Base-by-base conservation (phyloP, 2,888 invertebrate species). In the Spicauda simplicius region DNA sequence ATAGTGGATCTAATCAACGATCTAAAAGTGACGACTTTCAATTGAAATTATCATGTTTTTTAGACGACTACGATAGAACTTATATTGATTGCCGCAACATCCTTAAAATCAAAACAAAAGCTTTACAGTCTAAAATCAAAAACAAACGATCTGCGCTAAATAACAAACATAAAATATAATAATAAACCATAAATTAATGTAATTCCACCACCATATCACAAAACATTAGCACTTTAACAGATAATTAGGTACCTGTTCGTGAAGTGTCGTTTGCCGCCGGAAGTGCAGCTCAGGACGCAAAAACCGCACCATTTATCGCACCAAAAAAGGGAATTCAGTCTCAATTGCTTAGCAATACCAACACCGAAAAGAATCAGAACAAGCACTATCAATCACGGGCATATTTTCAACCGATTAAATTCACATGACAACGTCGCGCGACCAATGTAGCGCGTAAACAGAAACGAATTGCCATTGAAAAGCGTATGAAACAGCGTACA, bases 381-480 rank as follows among this genome's bases (percentile, higher is more conserved):
- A 11, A 10, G 14, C 54, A 41, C 20, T 59, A 48, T 8, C 45
- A 20, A 11, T 20, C 16, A 18, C 37, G 11, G 8, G 20, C 33
- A 62, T 55, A 12, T 60, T 25, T 25, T 60, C 30, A 18, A 33
- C 12, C 11, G 0, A 64, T 37, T 33, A 16, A 52, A 37, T 57
- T 16, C 59, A 60, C 25, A 2, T 4, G 6, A 45, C 62, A 50
- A 41, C 41, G 56, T 64, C 60, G 60, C 69, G 65, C 73, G 74
- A 73, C 72, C 66, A 62, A 71, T 62, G 56, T 69, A 61, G 41
- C 69, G 63, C 70, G 73, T 71, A 68, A 72, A 71, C 70, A 72
- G 65, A 70, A 67, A 48, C 71, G 68, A 58, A 74, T 73, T 72
- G 73, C 69, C 72, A 62, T 69, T 67, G 67, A 65, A 41, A 14